Percentiles rank a stretch among this genome's conserved stretches.
Evolutionary conservation across 2,888 invertebrate species (phyloP).

Genomic region (Criorhina ranunculi): DNA sequence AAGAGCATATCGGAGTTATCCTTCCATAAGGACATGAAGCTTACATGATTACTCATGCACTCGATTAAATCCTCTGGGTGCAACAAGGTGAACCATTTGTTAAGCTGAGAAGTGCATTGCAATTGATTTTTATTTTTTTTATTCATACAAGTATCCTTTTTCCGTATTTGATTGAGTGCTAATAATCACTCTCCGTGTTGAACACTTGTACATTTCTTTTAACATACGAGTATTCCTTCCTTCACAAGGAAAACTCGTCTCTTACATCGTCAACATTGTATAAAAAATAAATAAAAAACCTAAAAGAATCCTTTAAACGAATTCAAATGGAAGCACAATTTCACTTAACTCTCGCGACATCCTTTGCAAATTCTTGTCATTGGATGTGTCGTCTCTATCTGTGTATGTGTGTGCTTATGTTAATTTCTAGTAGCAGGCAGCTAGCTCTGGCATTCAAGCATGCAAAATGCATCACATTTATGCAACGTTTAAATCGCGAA

Average conservation of each 20-base stretch:
- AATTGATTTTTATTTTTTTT: constrained; percentile 53
- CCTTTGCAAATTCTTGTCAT: constrained; percentile 30
- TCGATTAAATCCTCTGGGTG: constrained; percentile 63
- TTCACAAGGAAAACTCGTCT: background rate
- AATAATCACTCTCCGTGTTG: constrained; percentile 45
- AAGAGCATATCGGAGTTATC: constrained; percentile 36
- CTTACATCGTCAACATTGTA: constrained; percentile 39
- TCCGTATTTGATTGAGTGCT: constrained; percentile 44
- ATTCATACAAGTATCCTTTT: background rate
- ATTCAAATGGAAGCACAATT: constrained; percentile 71
- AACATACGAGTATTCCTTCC: constrained; percentile 26
- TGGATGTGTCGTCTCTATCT: constrained; percentile 10
- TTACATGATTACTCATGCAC: constrained; percentile 61
- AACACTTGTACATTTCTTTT: constrained; percentile 35
- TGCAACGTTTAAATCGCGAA: constrained; percentile 70
- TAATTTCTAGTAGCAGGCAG: constrained; percentile 65
- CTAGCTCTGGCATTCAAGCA: constrained; percentile 56
- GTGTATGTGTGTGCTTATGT: constrained; percentile 48
- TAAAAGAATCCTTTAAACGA: constrained; percentile 55
- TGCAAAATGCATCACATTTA: constrained; percentile 74
- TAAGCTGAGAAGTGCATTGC: constrained; percentile 36
- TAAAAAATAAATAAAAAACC: constrained; percentile 18
- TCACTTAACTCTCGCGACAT: constrained; percentile 50
- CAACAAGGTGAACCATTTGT: constrained; percentile 64
- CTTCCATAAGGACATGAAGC: constrained; percentile 34